Base-by-base conservation (phyloP, 2,797 vertebrate species). In the Alfaro cultratus region DNA sequence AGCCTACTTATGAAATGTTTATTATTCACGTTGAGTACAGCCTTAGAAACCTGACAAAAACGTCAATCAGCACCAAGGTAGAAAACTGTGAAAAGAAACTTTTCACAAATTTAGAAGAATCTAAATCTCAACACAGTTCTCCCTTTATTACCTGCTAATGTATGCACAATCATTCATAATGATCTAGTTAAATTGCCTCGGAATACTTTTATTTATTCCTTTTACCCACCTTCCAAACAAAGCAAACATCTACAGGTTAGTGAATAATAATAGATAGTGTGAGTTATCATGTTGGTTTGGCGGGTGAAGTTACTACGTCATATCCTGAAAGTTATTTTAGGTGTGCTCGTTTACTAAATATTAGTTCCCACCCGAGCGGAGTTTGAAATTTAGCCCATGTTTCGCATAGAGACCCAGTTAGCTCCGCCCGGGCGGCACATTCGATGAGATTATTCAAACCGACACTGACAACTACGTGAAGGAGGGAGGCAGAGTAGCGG, bases 401-500 rank as follows among this genome's bases (percentile, higher is more conserved):
- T 5, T 39, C 23, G 0, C 1, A n/a, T 0, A 6, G 0, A 1
- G 2, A 51, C 13, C 1, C 11, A 0, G 16, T 1, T 83, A 77
- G 78, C 91, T 71, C 92, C 93, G 83, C 90, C 85, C 3, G 0
- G 1, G 1, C 77, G 68, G 80, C 0, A 64, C 34, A 5, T 3
- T 0, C 46, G 0, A 0, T 0, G 0, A 1, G 0, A 0, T 0
- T 3, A 53, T 29, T 16, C 0, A 8, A 76, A 9, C 0, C 6
- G 0, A 0, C 0, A 0, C 1, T 7, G 0, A 2, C 1, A 1
- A n/a, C 15, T 8, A 12, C 1, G 11, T 34, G 79, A 93, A 90
- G 87, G 94, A 93, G 93, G 88, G 91, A 94, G 88, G 78, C 76
- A 18, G 83, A 86, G 80, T 77, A 36, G 62, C 73, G n/a, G 77